Evolutionary conservation across 2,113 vertebrate genomes (phyloP), one percentile per base, ranked within the genome.

Genomic region (Merops nubicus): DNA sequence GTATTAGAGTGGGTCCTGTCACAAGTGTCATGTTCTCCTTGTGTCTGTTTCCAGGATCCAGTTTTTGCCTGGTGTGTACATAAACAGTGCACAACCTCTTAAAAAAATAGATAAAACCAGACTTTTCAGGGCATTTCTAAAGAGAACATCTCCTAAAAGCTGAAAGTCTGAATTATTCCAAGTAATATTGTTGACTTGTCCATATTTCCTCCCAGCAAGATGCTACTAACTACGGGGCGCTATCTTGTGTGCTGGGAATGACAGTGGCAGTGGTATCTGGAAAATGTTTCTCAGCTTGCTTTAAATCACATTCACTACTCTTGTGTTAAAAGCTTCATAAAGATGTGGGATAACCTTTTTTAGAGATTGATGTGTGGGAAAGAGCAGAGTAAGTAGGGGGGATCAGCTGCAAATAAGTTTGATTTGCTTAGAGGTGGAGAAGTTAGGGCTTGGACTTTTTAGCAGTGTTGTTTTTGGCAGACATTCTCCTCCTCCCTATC

Each of bases 391-490:
- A 75, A 84, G 60, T 54, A 72, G 82, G 62, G 92, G 31, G 45
- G 79, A 92, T 93, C 95, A 95, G 93, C 93, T 94, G 91, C 12
- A 28, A 62, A 69, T 9, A 26, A 81, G 28, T 88, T 86, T 92
- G 64, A 76, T 94, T 62, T 4, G 17, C 56, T 64, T 86, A 78
- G 80, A 91, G 79, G 82, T 93, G 75, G 78, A 93, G 25, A 92
- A 95, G 65, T 36, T 78, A 72, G 80, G 89, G 48, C 62, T 93
- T 95, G 93, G 86, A 91, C 88, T 93, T 96, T 76, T 76, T 92
- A 93, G 88, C 77, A 92, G 53, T 47, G 85, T 94, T 96, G 70
- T 75, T 97, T 96, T 96, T 96, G 93, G 93, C 96, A 94, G 95
- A 91, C 87, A 79, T 81, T 88, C 69, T 89, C 68, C 76, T 96